A percentile compares a stretch with the other conserved stretches of the same genome.
These are phyloP conservation scores for Moxostoma hubbsi DNA, from an alignment of 2,797 vertebrate species.

Conservation along the genomic window DNA sequence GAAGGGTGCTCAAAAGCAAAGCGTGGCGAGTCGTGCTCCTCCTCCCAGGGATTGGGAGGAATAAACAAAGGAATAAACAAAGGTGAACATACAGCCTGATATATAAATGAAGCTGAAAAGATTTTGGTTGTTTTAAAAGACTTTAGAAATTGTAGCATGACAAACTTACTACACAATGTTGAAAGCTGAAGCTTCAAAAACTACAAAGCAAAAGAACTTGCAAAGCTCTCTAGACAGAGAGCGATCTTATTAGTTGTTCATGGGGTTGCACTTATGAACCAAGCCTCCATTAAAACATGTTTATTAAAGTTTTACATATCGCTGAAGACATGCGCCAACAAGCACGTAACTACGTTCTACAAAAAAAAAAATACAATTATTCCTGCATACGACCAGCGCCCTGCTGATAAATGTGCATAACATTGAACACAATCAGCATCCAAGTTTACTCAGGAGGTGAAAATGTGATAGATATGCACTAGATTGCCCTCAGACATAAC, in stretches of 20 bases:
- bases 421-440: slow-evolving; percentile 1
- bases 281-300: not conserved
- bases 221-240: not conserved
- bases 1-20: too few species aligned
- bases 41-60: too few species aligned
- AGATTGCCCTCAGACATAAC: slow-evolving; percentile 26
- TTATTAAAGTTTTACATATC: slow-evolving; percentile 2
- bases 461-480: slow-evolving; percentile 35
- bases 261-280: not conserved
- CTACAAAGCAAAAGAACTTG: not conserved
- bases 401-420: not conserved
- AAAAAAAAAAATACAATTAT: too few species aligned
- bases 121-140: slow-evolving; percentile 1
- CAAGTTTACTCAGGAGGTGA: slow-evolving; percentile 31
- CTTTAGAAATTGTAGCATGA: not conserved
- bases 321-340: not conserved
- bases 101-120: slow-evolving; percentile 17
- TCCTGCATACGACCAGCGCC: not conserved
- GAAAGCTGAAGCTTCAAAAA: slow-evolving; percentile 14
- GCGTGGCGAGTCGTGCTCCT: too few species aligned
- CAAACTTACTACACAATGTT: not conserved
- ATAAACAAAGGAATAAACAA: slow-evolving; percentile 17
- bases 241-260: not conserved
- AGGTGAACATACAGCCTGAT: slow-evolving; percentile 4
- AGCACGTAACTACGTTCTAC: not conserved